A percentile compares a stretch with the other conserved stretches of the same genome.
These are phyloP conservation scores for Pampus argenteus DNA, from an alignment of 2,797 vertebrate species.

Conservation along the genomic window DNA sequence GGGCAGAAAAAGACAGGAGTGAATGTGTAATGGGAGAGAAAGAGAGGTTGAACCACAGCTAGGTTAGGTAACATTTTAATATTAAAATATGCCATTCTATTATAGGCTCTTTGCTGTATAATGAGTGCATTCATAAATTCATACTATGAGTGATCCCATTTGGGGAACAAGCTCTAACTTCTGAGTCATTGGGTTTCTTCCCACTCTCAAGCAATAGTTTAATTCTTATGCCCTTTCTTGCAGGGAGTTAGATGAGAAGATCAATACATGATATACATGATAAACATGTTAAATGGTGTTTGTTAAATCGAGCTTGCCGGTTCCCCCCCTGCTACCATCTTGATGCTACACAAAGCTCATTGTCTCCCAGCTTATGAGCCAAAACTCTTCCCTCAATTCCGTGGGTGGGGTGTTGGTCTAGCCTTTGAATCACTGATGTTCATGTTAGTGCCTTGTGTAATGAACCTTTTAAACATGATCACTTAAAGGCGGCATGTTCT, in stretches of 20 bases:
- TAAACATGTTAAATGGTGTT: no score
- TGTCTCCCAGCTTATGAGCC: neutral
- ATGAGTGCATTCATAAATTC: constrained; percentile 57
- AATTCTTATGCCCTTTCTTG: no score
- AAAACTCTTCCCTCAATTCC: neutral
- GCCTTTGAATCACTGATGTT: neutral
- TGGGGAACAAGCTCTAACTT: constrained; percentile 7
- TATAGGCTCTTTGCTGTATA: constrained; percentile 38
- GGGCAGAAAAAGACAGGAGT: constrained; percentile 9
- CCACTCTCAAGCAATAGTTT: constrained; percentile 15
- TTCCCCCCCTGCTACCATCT: no score
- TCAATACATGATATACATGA: no score
- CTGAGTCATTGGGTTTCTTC: constrained; percentile 5
- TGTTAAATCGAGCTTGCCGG: no score
- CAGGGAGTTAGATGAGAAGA: no score
- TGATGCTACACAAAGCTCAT: no score
- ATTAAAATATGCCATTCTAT: constrained; percentile 51
- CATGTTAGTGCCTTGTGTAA: neutral
- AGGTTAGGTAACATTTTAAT: constrained; percentile 33
- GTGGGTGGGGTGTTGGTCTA: neutral
- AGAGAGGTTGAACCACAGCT: constrained; percentile 13
- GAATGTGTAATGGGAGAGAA: constrained; percentile 12
- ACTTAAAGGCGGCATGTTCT: no score
- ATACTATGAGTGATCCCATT: constrained; percentile 29
- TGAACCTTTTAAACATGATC: no score